Percentiles rank a stretch among this genome's conserved stretches.
phyloP scores from a whole-genome alignment of 1,140 invertebrate species.

The Aphidius gifuensis region DNA sequence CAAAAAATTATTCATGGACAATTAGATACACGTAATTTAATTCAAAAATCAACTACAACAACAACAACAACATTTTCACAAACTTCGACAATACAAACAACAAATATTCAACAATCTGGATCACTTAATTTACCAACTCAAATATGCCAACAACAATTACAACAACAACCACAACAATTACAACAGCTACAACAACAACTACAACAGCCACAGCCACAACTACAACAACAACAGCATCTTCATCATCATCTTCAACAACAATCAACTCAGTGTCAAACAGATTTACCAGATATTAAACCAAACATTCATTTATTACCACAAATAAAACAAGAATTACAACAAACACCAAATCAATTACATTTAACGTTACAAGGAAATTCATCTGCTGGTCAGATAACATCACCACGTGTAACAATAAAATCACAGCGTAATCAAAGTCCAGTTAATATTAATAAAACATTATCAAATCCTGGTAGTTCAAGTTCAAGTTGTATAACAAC shows the following conservation, averaged over 20 bases:
- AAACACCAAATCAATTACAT: constrained; percentile 41
- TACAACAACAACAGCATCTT: constrained; percentile 47
- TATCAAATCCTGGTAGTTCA: constrained; percentile 16
- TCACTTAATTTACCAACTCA: too few species aligned
- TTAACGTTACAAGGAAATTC: constrained; percentile 29
- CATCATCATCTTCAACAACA: constrained; percentile 32
- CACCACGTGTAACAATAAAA: constrained; percentile 37
- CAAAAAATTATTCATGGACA: too few species aligned
- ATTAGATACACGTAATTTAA: too few species aligned
- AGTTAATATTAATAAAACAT: constrained; percentile 29
- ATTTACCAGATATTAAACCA: constrained; percentile 44
- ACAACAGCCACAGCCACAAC: constrained; percentile 40
- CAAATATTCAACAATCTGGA: too few species aligned
- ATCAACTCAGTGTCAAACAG: constrained; percentile 48
- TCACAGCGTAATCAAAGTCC: constrained; percentile 41
- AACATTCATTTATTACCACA: constrained; percentile 39
- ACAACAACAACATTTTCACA: too few species aligned
- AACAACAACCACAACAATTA: constrained; percentile 32
- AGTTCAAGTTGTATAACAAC: neutral
- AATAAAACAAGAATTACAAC: constrained; percentile 44
- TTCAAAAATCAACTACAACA: too few species aligned
- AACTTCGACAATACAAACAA: too few species aligned
- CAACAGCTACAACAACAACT: constrained; percentile 30
- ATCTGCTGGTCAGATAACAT: constrained; percentile 41
- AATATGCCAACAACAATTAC: neutral